Base-by-base conservation (phyloP, 2,888 invertebrate genomes). In the Onchidella celtica region DNA sequence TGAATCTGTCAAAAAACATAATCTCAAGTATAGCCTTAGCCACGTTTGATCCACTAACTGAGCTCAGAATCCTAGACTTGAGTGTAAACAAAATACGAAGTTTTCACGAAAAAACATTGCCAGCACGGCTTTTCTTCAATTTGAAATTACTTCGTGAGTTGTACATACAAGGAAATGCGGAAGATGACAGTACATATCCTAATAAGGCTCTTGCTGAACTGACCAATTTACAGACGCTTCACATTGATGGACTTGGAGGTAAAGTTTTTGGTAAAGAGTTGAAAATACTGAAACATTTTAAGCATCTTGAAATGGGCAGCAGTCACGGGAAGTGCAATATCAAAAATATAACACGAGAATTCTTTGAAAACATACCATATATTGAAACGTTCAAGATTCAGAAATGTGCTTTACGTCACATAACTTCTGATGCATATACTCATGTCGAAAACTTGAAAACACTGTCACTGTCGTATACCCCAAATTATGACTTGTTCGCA, bases 361-460 rank as follows among this genome's bases (percentile, higher is more conserved):
- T 74, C 29, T 74, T 74, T 27, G 27, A 74, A 4, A 74, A 74
- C 27, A 36, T 74, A 29, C 74, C 36, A 17, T 36, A 61, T 27
- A 21, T 74, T 21, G 14, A 38, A 17, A 34, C 59, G 11, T 74
- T 74, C 38, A 1, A 11, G 2, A 38, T 74, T 21, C 1, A 0
- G 0, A 57, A 38, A 38, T 17, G 2, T 27, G 9, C 21, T 2
- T 59, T 74, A 4, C 29, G 17, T 1, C 1, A 34, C 38, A 38
- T 74, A 0, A 24, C 36, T 38, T 57, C 38, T 36, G 14, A 24
- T 3, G 74, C 74, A 1, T 74, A 38, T 57, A 17, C 38, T 1
- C 59, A 61, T 11, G 24, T 72, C 21, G 24, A 3, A 36, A 4
- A 61, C 36, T 36, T 74, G 17, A 1, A 3, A 24, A 1, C 14